phyloP scores from a whole-genome alignment of 2,797 vertebrate genomes.

The Coregonus suidteri region DNA sequence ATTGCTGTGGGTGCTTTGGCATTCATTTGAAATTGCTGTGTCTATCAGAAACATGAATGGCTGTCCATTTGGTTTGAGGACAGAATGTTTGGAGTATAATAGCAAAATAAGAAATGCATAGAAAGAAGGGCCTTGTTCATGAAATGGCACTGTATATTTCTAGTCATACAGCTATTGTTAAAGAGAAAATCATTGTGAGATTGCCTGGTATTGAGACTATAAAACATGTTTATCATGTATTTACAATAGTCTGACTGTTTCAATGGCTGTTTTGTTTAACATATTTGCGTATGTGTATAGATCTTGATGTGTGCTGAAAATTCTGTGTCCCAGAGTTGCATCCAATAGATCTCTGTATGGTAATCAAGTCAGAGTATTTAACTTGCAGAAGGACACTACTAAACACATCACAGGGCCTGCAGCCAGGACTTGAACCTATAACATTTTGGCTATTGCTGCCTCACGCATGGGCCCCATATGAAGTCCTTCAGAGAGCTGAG shows the following conservation, averaged over 20 bases:
- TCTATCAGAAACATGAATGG: constrained; percentile 35
- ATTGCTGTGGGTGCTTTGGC: constrained; percentile 40
- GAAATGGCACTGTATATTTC: background rate
- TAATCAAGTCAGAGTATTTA: background rate
- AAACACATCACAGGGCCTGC: background rate
- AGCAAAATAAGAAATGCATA: background rate
- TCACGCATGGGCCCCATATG: background rate
- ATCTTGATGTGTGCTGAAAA: background rate
- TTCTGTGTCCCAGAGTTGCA: too few relatives aligned
- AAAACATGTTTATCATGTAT: too few relatives aligned
- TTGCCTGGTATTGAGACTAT: too few relatives aligned
- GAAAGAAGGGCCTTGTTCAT: background rate
- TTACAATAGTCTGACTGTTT: background rate
- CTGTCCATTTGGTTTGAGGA: constrained; percentile 37
- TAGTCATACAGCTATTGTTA: background rate
- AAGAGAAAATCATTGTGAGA: background rate
- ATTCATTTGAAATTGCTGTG: constrained; percentile 34
- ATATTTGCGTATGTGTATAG: background rate
- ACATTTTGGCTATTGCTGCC: background rate
- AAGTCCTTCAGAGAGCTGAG: background rate
- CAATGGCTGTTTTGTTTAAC: background rate
- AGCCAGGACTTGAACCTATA: background rate
- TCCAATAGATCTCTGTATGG: too few relatives aligned
- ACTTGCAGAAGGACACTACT: background rate
- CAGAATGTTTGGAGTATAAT: constrained; percentile 26